Conservation (phyloP, 64 coral and sea anemone genomes). For the Cladopsammia gracilis region DNA sequence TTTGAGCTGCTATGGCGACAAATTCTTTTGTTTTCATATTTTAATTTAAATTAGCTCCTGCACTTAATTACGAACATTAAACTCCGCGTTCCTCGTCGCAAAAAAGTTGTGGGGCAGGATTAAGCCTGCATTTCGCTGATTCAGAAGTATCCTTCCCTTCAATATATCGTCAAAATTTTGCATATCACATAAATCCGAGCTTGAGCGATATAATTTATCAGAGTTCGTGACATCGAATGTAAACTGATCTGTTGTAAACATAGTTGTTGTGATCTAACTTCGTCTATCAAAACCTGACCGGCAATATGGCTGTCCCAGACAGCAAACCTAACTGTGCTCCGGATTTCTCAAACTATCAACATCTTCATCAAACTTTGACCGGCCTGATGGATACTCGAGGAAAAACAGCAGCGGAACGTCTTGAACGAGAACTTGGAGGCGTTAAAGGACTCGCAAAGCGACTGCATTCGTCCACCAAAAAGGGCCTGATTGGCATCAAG, state of each 20-base stretch:
- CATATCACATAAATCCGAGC: neutral
- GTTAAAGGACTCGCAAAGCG: slow-evolving; percentile 54
- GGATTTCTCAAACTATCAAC: slow-evolving; percentile 26
- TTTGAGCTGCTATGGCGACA: slow-evolving; percentile 66
- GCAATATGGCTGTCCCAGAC: neutral
- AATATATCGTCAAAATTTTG: neutral
- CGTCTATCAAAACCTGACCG: neutral
- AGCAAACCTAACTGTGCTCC: slow-evolving; percentile 16
- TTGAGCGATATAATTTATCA: neutral
- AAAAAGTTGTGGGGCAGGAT: neutral
- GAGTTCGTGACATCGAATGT: neutral
- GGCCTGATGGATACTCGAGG: slow-evolving; percentile 60
- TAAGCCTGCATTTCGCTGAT: neutral
- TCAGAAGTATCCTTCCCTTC: neutral
- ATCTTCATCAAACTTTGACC: slow-evolving; percentile 18
- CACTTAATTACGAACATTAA: neutral
- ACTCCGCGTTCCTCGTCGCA: slow-evolving; percentile 10
- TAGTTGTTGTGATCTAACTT: neutral
- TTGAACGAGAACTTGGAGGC: slow-evolving; percentile 72
- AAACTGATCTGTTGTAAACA: neutral
- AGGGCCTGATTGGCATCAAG: slow-evolving; percentile 75
- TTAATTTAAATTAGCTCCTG: neutral
- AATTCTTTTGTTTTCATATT: slow-evolving; percentile 42
- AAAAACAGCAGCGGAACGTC: slow-evolving; percentile 17
- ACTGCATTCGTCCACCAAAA: slow-evolving; percentile 78